Percentiles rank a stretch among this genome's conserved stretches.
phyloP scores from a whole-genome alignment of 64 coral and sea anemone species.

The Astreopora myriophthalma region DNA sequence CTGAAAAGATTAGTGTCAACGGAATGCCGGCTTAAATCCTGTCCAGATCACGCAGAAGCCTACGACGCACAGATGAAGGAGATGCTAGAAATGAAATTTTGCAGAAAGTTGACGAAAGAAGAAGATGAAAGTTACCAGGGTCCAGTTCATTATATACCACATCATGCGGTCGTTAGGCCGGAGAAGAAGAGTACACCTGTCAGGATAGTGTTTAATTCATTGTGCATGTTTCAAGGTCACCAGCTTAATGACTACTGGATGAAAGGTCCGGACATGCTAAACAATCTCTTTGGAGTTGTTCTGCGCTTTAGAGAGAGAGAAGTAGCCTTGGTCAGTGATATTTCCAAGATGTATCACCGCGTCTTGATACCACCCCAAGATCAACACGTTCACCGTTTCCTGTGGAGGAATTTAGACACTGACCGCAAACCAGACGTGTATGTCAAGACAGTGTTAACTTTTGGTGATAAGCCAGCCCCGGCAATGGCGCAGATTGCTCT shows the following conservation, averaged over 20 bases:
- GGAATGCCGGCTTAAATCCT: too few relatives aligned
- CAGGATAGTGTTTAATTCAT: constrained; percentile 72
- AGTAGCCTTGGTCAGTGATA: neutral
- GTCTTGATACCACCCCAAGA: constrained; percentile 7
- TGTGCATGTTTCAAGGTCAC: constrained; percentile 26
- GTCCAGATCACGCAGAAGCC: neutral
- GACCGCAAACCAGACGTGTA: neutral
- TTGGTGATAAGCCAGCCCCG: neutral
- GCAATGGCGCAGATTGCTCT: constrained; percentile 4
- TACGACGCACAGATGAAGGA: constrained; percentile 55
- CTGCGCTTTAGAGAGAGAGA: constrained; percentile 16
- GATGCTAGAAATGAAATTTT: constrained; percentile 53
- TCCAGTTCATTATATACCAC: constrained; percentile 2
- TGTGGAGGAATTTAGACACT: constrained; percentile 7
- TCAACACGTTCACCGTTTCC: constrained; percentile 21
- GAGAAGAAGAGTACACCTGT: constrained; percentile 66
- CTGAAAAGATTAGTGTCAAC: constrained; percentile 37
- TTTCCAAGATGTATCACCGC: constrained; percentile 41
- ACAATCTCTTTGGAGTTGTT: constrained; percentile 63
- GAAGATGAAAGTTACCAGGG: constrained; percentile 42
- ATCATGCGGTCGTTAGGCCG: constrained; percentile 50
- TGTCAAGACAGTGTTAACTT: neutral
- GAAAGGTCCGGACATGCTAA: constrained; percentile 51
- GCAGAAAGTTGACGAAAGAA: constrained; percentile 26
- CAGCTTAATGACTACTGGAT: constrained; percentile 66